Conservation (phyloP, 1,140 invertebrate genomes). For the Trichoplusia ni region DNA sequence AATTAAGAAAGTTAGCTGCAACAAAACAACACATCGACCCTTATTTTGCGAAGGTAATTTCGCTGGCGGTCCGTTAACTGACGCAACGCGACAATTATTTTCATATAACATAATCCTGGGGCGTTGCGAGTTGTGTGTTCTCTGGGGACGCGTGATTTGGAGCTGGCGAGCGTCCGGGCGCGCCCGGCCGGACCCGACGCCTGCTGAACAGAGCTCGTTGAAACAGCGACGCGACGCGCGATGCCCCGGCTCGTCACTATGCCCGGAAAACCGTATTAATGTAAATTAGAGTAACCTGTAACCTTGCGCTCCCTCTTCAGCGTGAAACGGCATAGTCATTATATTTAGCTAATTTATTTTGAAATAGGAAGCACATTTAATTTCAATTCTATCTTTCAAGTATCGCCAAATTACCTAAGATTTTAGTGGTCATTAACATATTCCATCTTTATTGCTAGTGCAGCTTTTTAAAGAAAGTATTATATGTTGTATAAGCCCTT, state of each 20-base stretch:
- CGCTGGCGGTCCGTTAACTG: constrained; percentile 47
- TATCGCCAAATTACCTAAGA: constrained; percentile 1
- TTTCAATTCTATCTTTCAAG: constrained; percentile 8
- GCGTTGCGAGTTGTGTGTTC: constrained; percentile 57
- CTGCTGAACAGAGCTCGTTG: constrained; percentile 29
- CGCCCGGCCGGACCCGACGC: constrained; percentile 21
- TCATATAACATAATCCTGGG: constrained; percentile 69
- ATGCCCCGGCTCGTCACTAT: constrained; percentile 40
- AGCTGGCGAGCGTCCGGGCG: constrained; percentile 31
- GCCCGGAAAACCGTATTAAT: constrained; percentile 58
- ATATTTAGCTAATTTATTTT: constrained; percentile 17
- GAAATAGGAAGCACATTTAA: not conserved
- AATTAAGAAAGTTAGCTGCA: constrained; percentile 55
- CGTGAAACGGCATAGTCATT: constrained; percentile 39
- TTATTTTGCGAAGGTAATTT: constrained; percentile 59
- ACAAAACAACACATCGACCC: constrained; percentile 54
- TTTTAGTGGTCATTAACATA: too few species aligned
- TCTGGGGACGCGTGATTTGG: constrained; percentile 62
- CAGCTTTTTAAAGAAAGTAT: too few species aligned
- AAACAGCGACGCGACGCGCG: constrained; percentile 41
- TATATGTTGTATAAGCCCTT: too few species aligned
- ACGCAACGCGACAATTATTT: constrained; percentile 68
- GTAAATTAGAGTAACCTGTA: constrained; percentile 59
- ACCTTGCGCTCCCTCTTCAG: constrained; percentile 42
- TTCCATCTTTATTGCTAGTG: too few species aligned